These are phyloP conservation scores for Tetranychus urticae DNA, from an alignment of 1,140 invertebrate genomes.

Conservation along the genomic window DNA sequence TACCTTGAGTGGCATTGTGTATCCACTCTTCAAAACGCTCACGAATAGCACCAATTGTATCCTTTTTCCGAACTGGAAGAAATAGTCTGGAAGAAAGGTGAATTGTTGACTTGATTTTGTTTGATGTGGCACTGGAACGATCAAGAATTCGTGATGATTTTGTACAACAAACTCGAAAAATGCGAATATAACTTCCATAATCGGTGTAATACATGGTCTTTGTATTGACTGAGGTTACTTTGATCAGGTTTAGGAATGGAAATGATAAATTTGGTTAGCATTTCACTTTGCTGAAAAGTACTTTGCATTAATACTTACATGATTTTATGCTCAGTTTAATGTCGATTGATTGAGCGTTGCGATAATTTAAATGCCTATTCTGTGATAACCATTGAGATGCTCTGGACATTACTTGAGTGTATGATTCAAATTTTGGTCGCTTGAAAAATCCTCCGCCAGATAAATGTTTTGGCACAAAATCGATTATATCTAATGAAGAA, in stretches of 20 bases:
- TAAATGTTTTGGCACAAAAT: slow-evolving; percentile 12
- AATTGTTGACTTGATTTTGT: neutral
- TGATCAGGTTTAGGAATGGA: neutral
- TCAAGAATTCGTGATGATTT: neutral
- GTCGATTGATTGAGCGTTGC: slow-evolving; percentile 13
- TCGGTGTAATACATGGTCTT: slow-evolving; percentile 11
- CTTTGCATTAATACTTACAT: slow-evolving; percentile 1
- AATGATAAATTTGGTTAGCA: neutral
- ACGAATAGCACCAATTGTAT: slow-evolving; percentile 7
- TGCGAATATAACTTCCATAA: slow-evolving; percentile 13
- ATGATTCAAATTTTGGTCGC: slow-evolving; percentile 13
- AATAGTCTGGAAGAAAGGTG: slow-evolving; percentile 3
- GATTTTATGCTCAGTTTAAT: slow-evolving; percentile 13
- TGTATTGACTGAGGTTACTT: neutral
- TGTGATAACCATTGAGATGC: slow-evolving; percentile 12
- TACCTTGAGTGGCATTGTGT: too few species aligned
- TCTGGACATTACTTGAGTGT: slow-evolving; percentile 11
- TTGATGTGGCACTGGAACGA: too few species aligned
- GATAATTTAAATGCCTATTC: slow-evolving; percentile 10
- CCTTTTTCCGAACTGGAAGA: slow-evolving; percentile 1
- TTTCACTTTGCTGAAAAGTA: neutral
- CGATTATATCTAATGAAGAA: slow-evolving; percentile 7
- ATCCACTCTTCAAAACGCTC: slow-evolving; percentile 3
- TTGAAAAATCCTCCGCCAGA: slow-evolving; percentile 11
- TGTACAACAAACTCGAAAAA: slow-evolving; percentile 12